Conservation (phyloP, 2,888 invertebrate species). For the Chalcis sispes region DNA sequence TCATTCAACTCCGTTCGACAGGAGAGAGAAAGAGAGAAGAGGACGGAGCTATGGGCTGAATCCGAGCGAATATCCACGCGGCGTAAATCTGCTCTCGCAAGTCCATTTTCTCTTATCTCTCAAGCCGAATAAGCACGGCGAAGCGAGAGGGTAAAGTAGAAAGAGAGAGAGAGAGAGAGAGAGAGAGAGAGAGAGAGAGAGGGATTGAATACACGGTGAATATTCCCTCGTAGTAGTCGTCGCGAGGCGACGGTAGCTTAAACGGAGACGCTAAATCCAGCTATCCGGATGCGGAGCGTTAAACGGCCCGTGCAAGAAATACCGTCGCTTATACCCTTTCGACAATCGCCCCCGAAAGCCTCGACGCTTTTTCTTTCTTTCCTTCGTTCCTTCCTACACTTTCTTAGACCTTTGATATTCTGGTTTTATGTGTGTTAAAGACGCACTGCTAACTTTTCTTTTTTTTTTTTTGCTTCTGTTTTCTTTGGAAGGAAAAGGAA, state of each 20-base stretch:
- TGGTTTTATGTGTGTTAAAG: not conserved
- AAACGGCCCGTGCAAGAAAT: conserved; percentile 57
- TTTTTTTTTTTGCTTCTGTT: not conserved
- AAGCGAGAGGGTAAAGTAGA: not conserved
- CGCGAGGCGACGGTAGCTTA: conserved; percentile 8
- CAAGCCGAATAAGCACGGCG: conserved; percentile 24
- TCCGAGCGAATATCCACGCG: too few relatives aligned
- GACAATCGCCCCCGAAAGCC: conserved; percentile 35
- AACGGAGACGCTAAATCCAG: conserved; percentile 53
- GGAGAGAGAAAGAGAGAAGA: too few relatives aligned
- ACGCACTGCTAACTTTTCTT: not conserved
- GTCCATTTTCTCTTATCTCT: conserved; percentile 48
- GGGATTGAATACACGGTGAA: not conserved
- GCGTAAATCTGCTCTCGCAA: too few relatives aligned
- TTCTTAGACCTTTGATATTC: not conserved
- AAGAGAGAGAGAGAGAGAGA: conserved; percentile 17
- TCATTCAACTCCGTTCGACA: too few relatives aligned
- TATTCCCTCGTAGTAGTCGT: conserved; percentile 5
- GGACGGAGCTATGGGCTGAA: too few relatives aligned
- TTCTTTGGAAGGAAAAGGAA: too few relatives aligned
- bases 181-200: too few relatives aligned
- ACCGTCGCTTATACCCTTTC: conserved; percentile 31
- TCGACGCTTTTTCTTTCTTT: conserved; percentile 8
- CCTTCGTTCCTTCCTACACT: not conserved
- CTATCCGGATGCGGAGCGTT: conserved; percentile 48